Percentiles rank a stretch among this genome's conserved stretches.
phyloP scores from a whole-genome alignment of 2,797 vertebrate species.

The Benthosema pterotum region DNA sequence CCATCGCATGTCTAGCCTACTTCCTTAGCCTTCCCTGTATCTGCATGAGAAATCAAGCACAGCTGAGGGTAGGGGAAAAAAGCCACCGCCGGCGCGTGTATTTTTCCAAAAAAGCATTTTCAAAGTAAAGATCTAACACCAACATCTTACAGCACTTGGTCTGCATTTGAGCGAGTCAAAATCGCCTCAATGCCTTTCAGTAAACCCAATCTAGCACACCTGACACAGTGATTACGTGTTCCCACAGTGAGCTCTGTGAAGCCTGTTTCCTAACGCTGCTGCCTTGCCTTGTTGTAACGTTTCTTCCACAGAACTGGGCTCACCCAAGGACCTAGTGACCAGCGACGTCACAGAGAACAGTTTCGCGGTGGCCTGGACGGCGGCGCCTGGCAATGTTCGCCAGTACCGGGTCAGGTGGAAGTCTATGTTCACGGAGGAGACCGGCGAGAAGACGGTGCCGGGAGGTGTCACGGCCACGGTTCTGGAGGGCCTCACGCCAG shows the following conservation, averaged over 20 bases:
- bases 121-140: neutral
- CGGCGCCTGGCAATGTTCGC: constrained; percentile 91
- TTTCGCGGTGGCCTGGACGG: constrained; percentile 88
- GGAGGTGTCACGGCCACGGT: constrained; percentile 84
- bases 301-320: constrained; percentile 85
- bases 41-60: constrained; percentile 41
- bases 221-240: neutral
- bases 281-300: constrained; percentile 11
- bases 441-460: constrained; percentile 86
- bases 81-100: constrained; percentile 4
- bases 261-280: neutral
- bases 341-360: constrained; percentile 93
- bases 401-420: constrained; percentile 91
- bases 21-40: constrained; percentile 35
- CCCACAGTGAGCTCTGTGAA: too few relatives aligned
- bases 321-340: constrained; percentile 89
- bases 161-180: constrained; percentile 5
- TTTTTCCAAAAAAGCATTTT: constrained; percentile 14
- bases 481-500: constrained; percentile 89
- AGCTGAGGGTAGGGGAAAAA: constrained; percentile 36
- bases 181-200: neutral
- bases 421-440: constrained; percentile 87
- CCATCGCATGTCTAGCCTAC: constrained; percentile 35
- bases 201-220: constrained; percentile 12
- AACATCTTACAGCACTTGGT: constrained; percentile 16